Evolutionary conservation across 2,888 invertebrate genomes (phyloP).

Genomic region (Sminthurinus aureus): DNA sequence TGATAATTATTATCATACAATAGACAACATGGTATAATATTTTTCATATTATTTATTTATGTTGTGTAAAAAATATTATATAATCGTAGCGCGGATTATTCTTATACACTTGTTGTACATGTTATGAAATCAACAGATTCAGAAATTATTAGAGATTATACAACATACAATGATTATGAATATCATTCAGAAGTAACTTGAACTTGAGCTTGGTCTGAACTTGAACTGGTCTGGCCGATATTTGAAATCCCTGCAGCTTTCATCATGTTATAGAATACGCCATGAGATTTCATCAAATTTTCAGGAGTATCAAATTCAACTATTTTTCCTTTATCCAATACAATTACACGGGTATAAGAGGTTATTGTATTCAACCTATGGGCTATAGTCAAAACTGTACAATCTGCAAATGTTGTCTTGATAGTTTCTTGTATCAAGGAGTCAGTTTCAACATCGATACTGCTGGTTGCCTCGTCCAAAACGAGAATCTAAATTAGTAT

Average conservation of each 20-base stretch:
- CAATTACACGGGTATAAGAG: constrained; percentile 62
- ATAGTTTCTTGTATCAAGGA: constrained; percentile 67
- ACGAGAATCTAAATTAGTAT: constrained; percentile 63
- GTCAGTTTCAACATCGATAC: constrained; percentile 67
- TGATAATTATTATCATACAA: too few species aligned
- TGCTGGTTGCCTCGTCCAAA: constrained; percentile 68
- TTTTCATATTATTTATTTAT: too few species aligned
- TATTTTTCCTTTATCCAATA: constrained; percentile 61
- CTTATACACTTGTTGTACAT: too few species aligned
- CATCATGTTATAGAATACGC: constrained; percentile 65
- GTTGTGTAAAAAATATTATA: too few species aligned
- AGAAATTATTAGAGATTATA: not conserved
- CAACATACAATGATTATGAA: not conserved
- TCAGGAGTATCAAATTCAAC: constrained; percentile 65
- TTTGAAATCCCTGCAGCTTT: constrained; percentile 61
- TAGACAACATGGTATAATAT: too few species aligned
- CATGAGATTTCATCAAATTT: constrained; percentile 63
- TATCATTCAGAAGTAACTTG: constrained; percentile 2
- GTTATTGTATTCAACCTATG: constrained; percentile 67
- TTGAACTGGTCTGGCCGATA: constrained; percentile 29
- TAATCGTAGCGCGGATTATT: too few species aligned
- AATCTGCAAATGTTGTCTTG: constrained; percentile 64
- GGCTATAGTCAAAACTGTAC: constrained; percentile 67
- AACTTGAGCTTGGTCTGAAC: too few species aligned
- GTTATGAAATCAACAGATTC: too few species aligned